Conservation (phyloP, 2,797 vertebrate species). For the Tapirus indicus region DNA sequence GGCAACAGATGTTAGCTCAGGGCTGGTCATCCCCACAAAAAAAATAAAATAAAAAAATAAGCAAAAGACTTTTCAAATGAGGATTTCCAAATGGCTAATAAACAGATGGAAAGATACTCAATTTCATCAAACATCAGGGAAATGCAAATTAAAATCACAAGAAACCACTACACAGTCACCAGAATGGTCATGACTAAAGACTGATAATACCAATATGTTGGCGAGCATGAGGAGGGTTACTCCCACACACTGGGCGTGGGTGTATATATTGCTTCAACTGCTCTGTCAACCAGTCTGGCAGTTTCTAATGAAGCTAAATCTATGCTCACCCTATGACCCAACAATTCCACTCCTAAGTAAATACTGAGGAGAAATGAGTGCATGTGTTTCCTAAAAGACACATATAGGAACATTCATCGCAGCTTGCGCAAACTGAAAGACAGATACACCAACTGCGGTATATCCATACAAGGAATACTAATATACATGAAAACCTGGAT, state of each 20-base stretch:
- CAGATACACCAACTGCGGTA: not conserved
- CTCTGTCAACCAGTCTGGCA: not conserved
- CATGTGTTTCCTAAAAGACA: not conserved
- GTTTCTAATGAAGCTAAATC: not conserved
- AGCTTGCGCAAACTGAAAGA: not conserved
- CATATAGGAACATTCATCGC: not conserved
- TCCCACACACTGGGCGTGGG: no score
- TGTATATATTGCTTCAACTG: not conserved
- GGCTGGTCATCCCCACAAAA: no score
- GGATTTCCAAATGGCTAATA: not conserved
- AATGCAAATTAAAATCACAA: not conserved
- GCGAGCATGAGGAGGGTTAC: fast-evolving
- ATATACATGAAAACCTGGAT: not conserved
- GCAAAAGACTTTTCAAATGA: not conserved
- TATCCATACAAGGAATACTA: not conserved
- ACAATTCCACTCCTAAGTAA: not conserved
- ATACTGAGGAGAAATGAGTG: not conserved
- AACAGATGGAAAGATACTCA: not conserved
- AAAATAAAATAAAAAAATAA: no score
- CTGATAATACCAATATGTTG: fast-evolving
- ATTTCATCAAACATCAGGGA: not conserved
- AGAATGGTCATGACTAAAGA: not conserved
- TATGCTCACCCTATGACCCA: not conserved
- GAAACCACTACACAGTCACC: not conserved
- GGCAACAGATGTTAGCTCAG: no score